Evolutionary conservation across 2,888 invertebrate genomes (phyloP), one percentile per base, ranked within the genome.

Genomic region (Thysanoteuthis rhombus): DNA sequence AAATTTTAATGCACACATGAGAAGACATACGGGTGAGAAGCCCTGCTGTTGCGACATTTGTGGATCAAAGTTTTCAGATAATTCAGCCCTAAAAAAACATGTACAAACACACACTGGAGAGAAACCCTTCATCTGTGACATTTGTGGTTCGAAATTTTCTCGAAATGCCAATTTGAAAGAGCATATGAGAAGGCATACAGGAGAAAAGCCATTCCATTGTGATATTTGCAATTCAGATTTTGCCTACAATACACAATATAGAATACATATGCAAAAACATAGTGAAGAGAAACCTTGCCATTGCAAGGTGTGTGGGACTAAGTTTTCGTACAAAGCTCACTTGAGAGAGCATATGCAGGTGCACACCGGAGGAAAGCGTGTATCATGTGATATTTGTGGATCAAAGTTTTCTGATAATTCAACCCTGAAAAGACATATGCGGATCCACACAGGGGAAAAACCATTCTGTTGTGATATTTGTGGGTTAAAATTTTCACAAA

Each of bases 131-230:
- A 75, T n/a, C 75, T 75, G 75, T 75, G 75, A 75, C 12, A 75
- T 75, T n/a, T 75, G 75, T 75, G 75, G 75, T n/a, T 75, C 75
- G 10, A 75, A 75, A 10, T 75, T 75, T 75, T 75, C 75, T 1
- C 75, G 75, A 75, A 75, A 75, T 75, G 75, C 75, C 75, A 75
- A 75, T n/a, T n/a, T 75, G 75, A 75, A 75, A 75, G 75, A 75
- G 75, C 75, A 75, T n/a, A 75, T 75, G 75, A 32, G 75, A 75
- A 52, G 52, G 5, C 52, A 52, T 25, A 52, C 52, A 25, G 52
- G 52, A 22, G 52, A 52, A 25, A 52, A 75, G n/a, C 75, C 75
- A 75, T 75, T 75, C 75, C 75, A 90, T 22, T 90, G 90, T 40
- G 90, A 90, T 8, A 90, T 90, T 32, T 90, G 90, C 28, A 39